Evolutionary conservation across 2,797 vertebrate genomes (phyloP).

Genomic region (Thunnus albacares): DNA sequence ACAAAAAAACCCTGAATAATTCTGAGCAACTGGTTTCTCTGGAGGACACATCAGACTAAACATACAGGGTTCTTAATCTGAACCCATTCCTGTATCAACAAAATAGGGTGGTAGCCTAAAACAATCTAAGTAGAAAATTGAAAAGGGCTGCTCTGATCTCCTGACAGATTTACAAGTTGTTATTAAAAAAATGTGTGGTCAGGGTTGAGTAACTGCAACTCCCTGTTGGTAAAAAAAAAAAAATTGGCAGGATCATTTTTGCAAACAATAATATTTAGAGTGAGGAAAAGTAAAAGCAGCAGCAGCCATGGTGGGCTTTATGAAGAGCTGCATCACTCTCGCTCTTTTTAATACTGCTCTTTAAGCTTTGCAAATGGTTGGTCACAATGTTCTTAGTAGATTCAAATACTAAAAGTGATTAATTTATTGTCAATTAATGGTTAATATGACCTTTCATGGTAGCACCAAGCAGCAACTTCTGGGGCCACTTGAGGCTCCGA

Average conservation of each 20-base stretch:
- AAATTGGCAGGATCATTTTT: no score
- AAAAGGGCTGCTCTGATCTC: neutral
- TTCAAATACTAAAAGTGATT: neutral
- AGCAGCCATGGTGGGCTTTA: neutral
- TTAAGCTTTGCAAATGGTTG: no score
- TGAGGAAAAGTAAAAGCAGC: neutral
- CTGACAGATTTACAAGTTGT: neutral
- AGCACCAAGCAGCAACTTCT: no score
- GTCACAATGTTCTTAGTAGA: neutral
- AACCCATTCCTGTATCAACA: neutral
- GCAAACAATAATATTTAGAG: neutral
- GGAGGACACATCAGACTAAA: neutral
- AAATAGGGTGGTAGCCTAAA: neutral
- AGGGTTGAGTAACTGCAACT: neutral
- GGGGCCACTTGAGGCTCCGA: no score
- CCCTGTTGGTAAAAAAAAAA: no score
- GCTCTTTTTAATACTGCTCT: neutral
- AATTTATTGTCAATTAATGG: neutral
- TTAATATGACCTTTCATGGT: neutral
- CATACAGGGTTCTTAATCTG: neutral
- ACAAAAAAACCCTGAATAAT: constrained; percentile 6
- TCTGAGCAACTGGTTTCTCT: neutral
- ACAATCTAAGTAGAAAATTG: no score
- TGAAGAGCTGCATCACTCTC: no score
- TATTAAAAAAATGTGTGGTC: neutral